A percentile compares a stretch with the other conserved stretches of the same genome.
phyloP scores from a whole-genome alignment of 1,140 invertebrate species.

The Meloidogyne chitwoodi region DNA sequence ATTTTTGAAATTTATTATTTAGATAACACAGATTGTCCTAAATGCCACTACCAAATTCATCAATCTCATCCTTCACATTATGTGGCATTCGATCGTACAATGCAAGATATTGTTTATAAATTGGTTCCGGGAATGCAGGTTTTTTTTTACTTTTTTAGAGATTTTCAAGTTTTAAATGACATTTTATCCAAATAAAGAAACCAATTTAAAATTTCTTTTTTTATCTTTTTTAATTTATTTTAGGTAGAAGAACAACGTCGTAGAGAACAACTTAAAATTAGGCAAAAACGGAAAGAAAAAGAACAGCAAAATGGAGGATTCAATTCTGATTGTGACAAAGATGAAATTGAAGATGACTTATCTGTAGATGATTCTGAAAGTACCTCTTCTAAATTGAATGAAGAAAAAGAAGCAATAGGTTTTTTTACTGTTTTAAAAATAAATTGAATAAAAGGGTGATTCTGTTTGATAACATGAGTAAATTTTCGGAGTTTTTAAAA shows the following conservation, averaged over 20 bases:
- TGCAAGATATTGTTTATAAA: constrained; percentile 62
- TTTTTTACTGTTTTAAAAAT: background rate
- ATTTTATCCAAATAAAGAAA: no score
- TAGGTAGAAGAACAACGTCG: constrained; percentile 41
- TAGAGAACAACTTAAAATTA: constrained; percentile 15
- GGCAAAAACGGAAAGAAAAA: background rate
- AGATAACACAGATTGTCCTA: constrained; percentile 61
- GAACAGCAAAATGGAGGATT: background rate
- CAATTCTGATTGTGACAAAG: background rate
- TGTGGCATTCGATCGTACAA: constrained; percentile 59
- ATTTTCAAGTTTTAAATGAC: no score
- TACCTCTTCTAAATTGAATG: background rate
- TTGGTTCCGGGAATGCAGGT: constrained; percentile 59
- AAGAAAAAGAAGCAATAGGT: background rate
- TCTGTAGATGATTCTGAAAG: background rate
- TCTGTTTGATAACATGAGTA: no score
- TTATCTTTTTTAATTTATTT: background rate
- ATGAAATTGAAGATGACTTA: background rate
- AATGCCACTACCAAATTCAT: constrained; percentile 62
- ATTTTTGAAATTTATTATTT: constrained; percentile 13
- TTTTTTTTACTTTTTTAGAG: no score
- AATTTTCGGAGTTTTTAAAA: no score
- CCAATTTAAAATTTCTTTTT: no score
- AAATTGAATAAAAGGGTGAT: no score
- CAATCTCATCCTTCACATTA: constrained; percentile 63